phyloP scores from a whole-genome alignment of 2,888 invertebrate species.

The Tinea pellionella region DNA sequence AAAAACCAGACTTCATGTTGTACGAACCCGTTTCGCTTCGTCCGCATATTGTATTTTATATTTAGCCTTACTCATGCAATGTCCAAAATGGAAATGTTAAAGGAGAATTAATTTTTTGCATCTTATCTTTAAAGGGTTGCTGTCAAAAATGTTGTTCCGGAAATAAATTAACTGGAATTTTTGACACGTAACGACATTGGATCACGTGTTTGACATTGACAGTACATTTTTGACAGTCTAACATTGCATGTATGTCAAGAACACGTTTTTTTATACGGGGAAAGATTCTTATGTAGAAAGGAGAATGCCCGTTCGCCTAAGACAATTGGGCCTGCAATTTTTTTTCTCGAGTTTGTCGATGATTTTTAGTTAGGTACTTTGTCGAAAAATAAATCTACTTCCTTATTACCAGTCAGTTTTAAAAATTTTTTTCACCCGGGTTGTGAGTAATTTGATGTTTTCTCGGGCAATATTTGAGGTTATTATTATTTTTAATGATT shows the following conservation, averaged over 20 bases:
- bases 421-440: too few species aligned
- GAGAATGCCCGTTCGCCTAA: too few species aligned
- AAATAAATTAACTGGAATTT: not conserved
- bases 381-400: too few species aligned
- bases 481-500: too few species aligned
- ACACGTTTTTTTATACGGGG: not conserved
- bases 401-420: too few species aligned
- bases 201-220: constrained; percentile 1
- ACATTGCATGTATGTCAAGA: not conserved
- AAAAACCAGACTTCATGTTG: not conserved
- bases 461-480: too few species aligned
- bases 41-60: not conserved
- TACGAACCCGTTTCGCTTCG: not conserved
- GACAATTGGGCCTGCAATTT: too few species aligned
- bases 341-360: too few species aligned
- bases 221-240: not conserved
- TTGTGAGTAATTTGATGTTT: too few species aligned
- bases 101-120: not conserved
- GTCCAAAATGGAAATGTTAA: not conserved
- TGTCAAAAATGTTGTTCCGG: not conserved
- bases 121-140: not conserved
- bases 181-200: not conserved
- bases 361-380: too few species aligned
- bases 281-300: too few species aligned
- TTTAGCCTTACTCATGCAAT: not conserved